Percentiles rank a stretch among this genome's conserved stretches.
Evolutionary conservation across 2,113 vertebrate genomes (phyloP).

Genomic region (Corapipo altera): DNA sequence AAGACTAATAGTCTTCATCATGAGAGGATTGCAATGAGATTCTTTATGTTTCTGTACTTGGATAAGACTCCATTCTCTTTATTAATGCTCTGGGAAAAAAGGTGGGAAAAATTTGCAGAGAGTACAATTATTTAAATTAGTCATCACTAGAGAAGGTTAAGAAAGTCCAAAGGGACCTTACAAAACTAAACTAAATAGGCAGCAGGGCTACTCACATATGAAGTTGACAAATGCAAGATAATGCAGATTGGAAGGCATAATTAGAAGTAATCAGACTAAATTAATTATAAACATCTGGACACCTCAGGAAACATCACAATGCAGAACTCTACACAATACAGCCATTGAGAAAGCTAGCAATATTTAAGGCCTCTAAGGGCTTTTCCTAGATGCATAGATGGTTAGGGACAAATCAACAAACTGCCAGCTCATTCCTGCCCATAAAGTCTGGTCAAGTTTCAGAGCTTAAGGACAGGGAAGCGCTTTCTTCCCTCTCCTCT

Average conservation of each 20-base stretch:
- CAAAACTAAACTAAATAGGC: not conserved
- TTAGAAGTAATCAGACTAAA: slow-evolving; percentile 45
- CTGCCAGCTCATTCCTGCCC: not conserved
- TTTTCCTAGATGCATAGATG: not conserved
- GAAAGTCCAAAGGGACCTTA: not conserved
- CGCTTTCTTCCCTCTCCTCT: not conserved
- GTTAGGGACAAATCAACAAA: not conserved
- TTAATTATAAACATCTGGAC: slow-evolving; percentile 42
- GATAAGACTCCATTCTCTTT: not conserved
- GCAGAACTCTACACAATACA: not conserved
- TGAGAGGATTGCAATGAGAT: not conserved
- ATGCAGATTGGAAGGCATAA: slow-evolving; percentile 31
- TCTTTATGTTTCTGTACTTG: not conserved
- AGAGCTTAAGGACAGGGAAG: not conserved
- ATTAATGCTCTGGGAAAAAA: not conserved
- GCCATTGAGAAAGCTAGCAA: not conserved
- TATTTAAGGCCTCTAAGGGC: not conserved
- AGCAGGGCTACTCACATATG: not conserved
- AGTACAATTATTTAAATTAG: slow-evolving; percentile 10
- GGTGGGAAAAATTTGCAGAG: not conserved
- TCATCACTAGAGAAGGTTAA: not conserved
- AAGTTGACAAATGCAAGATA: slow-evolving; percentile 37
- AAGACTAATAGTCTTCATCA: not conserved
- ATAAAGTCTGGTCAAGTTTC: not conserved
- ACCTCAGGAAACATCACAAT: not conserved